phyloP scores from a whole-genome alignment of 2,888 invertebrate genomes.

The Sisyra terminalis region DNA sequence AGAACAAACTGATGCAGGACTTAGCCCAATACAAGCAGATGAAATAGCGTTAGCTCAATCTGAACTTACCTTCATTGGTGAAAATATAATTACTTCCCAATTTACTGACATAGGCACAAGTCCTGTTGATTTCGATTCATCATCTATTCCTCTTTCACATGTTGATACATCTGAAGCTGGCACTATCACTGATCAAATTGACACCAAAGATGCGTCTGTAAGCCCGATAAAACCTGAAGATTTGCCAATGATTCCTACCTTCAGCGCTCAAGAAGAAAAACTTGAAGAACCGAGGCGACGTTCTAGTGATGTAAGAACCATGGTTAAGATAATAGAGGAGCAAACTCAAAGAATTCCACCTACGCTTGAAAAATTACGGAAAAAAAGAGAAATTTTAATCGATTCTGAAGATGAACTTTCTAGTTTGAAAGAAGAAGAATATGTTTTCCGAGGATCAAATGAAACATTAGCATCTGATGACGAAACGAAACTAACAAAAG shows the following conservation, averaged over 20 bases:
- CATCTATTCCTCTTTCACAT: conserved; percentile 25
- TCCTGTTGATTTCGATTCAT: conserved; percentile 29
- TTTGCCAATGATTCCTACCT: conserved; percentile 15
- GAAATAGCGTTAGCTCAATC: conserved; percentile 24
- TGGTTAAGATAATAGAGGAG: conserved; percentile 35
- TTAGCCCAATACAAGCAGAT: conserved; percentile 36
- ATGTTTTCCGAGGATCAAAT: conserved; percentile 20
- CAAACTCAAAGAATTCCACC: conserved; percentile 20
- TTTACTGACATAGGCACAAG: conserved; percentile 31
- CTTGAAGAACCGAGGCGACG: conserved; percentile 22
- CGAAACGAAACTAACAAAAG: conserved; percentile 2
- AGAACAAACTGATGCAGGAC: conserved; percentile 35
- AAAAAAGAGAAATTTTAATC: conserved; percentile 20
- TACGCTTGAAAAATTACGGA: conserved; percentile 20
- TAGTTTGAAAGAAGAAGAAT: conserved; percentile 26
- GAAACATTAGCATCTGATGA: conserved; percentile 26
- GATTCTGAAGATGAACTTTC: conserved; percentile 28
- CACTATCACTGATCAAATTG: conserved; percentile 32
- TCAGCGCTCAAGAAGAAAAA: conserved; percentile 23
- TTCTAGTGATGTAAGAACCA: conserved; percentile 37
- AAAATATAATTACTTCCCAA: conserved; percentile 20
- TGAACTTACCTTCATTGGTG: conserved; percentile 23
- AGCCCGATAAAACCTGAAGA: conserved; percentile 30
- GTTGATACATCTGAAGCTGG: conserved; percentile 33
- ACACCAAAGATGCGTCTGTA: conserved; percentile 32